Evolutionary conservation across 2,888 invertebrate species (phyloP), one percentile per base, ranked within the genome.

Genomic region (Acleris cristana): DNA sequence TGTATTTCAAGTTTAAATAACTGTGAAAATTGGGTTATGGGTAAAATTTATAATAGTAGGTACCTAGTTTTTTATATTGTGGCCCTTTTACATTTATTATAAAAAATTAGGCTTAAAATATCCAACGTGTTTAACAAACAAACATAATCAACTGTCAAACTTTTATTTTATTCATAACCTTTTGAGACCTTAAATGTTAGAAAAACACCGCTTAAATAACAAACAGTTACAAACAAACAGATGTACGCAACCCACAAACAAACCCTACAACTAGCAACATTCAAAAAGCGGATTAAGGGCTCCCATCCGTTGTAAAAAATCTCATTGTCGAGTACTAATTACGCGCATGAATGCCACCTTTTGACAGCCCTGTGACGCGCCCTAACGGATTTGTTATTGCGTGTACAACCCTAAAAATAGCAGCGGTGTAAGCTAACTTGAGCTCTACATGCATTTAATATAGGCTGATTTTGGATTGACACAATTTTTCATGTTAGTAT

Each of bases 321-420:
- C 57, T 58, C 58, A 67, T 67, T 67, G 67, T 63, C 58, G 58
- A 63, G 67, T 58, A 58, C 57, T 67, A 67, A 67, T 67, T 67
- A 67, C 62, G 62, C 67, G 67, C 67, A 58, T 62, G 62, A 67
- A 62, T 67, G 65, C 59, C 65, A 53, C 67, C 63, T 67, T 67
- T 67, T 67, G 67, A 67, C 67, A 67, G 67, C 63, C 63, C 58
- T 66, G 65, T 60, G 62, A 67, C 67, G 62, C 57, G 65, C 59
- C 64, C 58, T 67, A 62, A 67, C 58, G 63, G 67, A 64, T 58
- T 67, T 57, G 66, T 57, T 65, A 66, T 57, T 57, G 56, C 51
- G 66, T 64, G 57, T 26, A 62, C 66, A 62, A 62, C 66, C 66
- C 66, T 62, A 64, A 64, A 61, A 30, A 26, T 40, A 44, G 16